These are phyloP conservation scores for Ichneumon xanthorius DNA, from an alignment of 2,888 invertebrate species.

Conservation along the genomic window DNA sequence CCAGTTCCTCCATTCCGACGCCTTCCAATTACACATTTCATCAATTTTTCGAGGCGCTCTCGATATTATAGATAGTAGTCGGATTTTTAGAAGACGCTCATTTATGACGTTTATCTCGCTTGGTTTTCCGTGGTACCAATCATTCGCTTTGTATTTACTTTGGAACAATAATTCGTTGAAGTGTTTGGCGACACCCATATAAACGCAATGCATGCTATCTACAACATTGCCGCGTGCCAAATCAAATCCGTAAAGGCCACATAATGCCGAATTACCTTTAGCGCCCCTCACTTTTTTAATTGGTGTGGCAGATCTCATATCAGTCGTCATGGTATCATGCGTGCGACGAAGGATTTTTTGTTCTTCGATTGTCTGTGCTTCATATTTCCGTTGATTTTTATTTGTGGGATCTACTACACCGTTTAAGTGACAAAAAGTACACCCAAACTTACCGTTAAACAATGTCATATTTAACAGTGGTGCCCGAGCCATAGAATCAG, in stretches of 20 bases:
- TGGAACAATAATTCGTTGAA: constrained; percentile 14
- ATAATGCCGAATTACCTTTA: constrained; percentile 37
- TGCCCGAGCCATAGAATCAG: constrained; percentile 37
- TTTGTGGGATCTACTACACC: too few relatives aligned
- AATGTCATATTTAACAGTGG: constrained; percentile 47
- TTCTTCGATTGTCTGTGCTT: background rate
- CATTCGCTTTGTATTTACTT: background rate
- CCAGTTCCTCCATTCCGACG: background rate
- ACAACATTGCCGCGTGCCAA: constrained; percentile 34
- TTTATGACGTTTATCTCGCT: constrained; percentile 11
- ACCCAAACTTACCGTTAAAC: constrained; percentile 17
- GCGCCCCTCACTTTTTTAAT: constrained; percentile 6
- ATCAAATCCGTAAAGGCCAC: constrained; percentile 25
- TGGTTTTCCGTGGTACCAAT: constrained; percentile 1
- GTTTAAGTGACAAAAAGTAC: constrained; percentile 8
- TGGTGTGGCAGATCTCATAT: constrained; percentile 30
- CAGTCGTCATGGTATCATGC: background rate
- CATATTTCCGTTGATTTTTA: too few relatives aligned
- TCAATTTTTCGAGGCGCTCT: constrained; percentile 27
- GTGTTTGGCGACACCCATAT: constrained; percentile 43
- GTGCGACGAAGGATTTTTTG: background rate
- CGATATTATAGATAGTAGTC: constrained; percentile 7
- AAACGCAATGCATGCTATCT: constrained; percentile 45
- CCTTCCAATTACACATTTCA: constrained; percentile 19
- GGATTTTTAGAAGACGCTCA: constrained; percentile 12